Base-by-base conservation (phyloP, 1,140 invertebrate genomes). In the Steinernema feltiae region DNA sequence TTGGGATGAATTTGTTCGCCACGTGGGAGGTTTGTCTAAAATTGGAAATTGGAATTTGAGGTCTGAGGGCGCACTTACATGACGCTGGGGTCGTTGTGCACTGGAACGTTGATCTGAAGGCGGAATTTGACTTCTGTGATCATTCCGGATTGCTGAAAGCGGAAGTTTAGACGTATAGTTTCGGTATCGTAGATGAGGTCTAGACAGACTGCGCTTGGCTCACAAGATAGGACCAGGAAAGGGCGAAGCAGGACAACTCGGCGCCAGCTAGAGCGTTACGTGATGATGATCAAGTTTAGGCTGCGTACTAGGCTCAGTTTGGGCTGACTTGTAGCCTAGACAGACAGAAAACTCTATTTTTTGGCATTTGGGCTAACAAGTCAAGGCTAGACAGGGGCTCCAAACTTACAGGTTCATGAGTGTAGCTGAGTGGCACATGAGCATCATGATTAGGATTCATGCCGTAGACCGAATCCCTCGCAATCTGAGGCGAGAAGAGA, bases 391-490 rank as follows among this genome's bases (percentile, higher is more conserved):
- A n/a, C n/a, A n/a, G n/a, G n/a, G n/a, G n/a, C n/a, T n/a, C n/a
- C n/a, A n/a, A n/a, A n/a, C 74, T 30, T 30, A 78, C 74, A 29
- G 74, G 78, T 32, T 78, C 77, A 69, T 78, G 77, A 29, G 48
- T 48, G 70, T 78, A 78, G 15, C 75, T 48, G 27, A 78, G 71
- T 30, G 77, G 77, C 29, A 69, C 32, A 30, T 78, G 77, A 30
- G 32, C 29, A 15, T 63, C 48, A n/a, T 30, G 32, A 21, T 78
- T 30, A 12, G 77, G 77, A 29, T 31, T n/a, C 74, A 78, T 41
- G 27, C 77, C 77, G 24, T 69, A 48, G 27, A 78, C 74, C 3
- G 77, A 31, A 48, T 30, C 31, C 21, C 30, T 30, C 1, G 75
- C 77, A 27, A 48, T 41, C 32, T 31, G 48, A 21, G 77, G 77